phyloP scores from a whole-genome alignment of 2,888 invertebrate species.

The Lacanobia wlatinum region DNA sequence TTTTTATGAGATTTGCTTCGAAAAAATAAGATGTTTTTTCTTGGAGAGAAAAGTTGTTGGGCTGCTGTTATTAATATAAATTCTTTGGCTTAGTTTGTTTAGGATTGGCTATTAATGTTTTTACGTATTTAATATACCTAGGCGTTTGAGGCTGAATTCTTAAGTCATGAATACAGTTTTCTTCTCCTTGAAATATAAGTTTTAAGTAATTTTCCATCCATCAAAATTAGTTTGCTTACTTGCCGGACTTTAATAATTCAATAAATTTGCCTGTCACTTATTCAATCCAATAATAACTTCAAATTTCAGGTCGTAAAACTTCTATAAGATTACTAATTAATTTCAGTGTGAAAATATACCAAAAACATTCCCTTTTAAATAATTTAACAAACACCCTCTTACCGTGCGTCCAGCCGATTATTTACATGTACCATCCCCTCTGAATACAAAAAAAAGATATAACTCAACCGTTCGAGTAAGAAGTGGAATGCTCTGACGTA shows the following conservation, averaged over 20 bases:
- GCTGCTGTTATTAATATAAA: constrained; percentile 34
- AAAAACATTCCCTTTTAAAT: neutral
- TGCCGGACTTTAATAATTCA: constrained; percentile 9
- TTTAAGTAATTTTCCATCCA: neutral
- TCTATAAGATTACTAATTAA: neutral
- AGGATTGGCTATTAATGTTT: constrained; percentile 29
- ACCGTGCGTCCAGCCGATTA: constrained; percentile 41
- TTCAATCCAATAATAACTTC: neutral
- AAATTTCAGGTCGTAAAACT: neutral
- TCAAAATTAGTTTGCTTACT: neutral
- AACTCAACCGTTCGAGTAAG: constrained; percentile 26
- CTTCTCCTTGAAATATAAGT: neutral
- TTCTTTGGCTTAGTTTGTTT: constrained; percentile 32
- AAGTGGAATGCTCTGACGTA: constrained; percentile 41
- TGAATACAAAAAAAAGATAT: constrained; percentile 55
- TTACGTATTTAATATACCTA: constrained; percentile 7
- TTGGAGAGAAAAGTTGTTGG: constrained; percentile 37
- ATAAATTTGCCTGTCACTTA: constrained; percentile 10
- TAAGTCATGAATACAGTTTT: neutral
- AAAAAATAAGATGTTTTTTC: constrained; percentile 59
- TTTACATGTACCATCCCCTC: constrained; percentile 26
- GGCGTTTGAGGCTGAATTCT: neutral
- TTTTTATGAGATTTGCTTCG: constrained; percentile 56
- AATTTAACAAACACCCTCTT: neutral
- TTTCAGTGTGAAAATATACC: neutral